A percentile compares a stretch with the other conserved stretches of the same genome.
phyloP scores from a whole-genome alignment of 2,888 invertebrate genomes.

The Latheticus oryzae region DNA sequence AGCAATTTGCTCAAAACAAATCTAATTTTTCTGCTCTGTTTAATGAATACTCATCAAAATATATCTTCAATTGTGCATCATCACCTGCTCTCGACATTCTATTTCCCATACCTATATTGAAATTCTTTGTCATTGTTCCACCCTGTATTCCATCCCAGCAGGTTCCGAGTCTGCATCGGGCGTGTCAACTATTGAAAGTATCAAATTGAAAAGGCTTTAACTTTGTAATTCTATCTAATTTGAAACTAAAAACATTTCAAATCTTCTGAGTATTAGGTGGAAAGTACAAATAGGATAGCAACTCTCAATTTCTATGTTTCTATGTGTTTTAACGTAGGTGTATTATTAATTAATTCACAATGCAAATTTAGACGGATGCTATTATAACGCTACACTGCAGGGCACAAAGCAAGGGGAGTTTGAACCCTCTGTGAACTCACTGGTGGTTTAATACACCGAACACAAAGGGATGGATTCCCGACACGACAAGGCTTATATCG shows the following conservation, averaged over 20 bases:
- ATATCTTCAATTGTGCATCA: constrained; percentile 4
- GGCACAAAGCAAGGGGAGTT: constrained; percentile 52
- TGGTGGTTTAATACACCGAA: constrained; percentile 61
- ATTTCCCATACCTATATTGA: constrained; percentile 42
- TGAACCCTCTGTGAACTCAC: constrained; percentile 60
- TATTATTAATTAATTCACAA: constrained; percentile 61
- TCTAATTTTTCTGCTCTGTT: no score
- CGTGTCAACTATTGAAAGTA: constrained; percentile 29
- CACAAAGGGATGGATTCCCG: constrained; percentile 57
- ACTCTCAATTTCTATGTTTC: constrained; percentile 7
- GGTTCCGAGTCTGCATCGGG: constrained; percentile 33
- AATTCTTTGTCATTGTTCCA: constrained; percentile 48
- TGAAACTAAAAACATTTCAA: neutral
- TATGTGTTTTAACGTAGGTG: constrained; percentile 30
- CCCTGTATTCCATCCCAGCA: constrained; percentile 46
- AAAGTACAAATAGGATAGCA: neutral
- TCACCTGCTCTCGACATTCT: constrained; percentile 42
- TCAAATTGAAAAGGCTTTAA: constrained; percentile 15
- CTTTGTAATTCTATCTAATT: neutral
- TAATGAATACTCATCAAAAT: no score
- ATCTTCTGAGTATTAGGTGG: constrained; percentile 8
- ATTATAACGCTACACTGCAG: constrained; percentile 57
- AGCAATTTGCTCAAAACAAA: no score
- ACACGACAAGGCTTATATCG: constrained; percentile 58
- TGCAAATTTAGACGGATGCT: constrained; percentile 59